Percentiles rank a stretch among this genome's conserved stretches.
Evolutionary conservation across 1,140 invertebrate species (phyloP).

Genomic region (Notospermus geniculatus): DNA sequence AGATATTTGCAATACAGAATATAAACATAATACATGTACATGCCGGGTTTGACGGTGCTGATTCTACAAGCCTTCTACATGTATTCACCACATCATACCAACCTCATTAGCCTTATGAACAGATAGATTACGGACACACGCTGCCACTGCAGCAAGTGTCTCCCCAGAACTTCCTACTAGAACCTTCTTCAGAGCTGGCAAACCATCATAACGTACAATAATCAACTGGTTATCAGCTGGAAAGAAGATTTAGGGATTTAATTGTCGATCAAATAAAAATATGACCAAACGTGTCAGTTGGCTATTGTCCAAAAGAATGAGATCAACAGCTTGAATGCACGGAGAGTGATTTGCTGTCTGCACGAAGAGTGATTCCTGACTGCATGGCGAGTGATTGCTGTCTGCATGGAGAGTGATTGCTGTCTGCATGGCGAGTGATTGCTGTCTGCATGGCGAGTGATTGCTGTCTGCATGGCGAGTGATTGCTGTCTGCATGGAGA

Average conservation of each 20-base stretch:
- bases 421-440: too few species aligned
- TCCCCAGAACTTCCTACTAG: conserved; percentile 24
- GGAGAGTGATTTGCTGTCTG: not conserved
- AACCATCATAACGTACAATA: conserved; percentile 32
- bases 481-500: too few species aligned
- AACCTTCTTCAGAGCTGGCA: conserved; percentile 30
- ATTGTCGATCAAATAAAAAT: not conserved
- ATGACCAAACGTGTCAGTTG: not conserved
- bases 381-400: too few species aligned
- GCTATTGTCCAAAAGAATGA: not conserved
- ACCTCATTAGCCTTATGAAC: conserved; percentile 43
- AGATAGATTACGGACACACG: conserved; percentile 40
- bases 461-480: too few species aligned
- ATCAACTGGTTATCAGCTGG: conserved; percentile 37
- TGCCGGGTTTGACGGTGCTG: too few species aligned
- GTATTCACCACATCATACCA: too few species aligned
- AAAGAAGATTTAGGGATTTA: conserved; percentile 10
- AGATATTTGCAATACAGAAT: too few species aligned
- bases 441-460: too few species aligned
- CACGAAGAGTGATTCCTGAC: too few species aligned
- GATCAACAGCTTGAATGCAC: not conserved
- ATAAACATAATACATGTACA: too few species aligned
- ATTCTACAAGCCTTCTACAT: too few species aligned
- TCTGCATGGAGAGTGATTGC: too few species aligned
- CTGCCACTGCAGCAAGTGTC: conserved; percentile 33